phyloP scores from a whole-genome alignment of 2,113 vertebrate species.

The Osmerus mordax region DNA sequence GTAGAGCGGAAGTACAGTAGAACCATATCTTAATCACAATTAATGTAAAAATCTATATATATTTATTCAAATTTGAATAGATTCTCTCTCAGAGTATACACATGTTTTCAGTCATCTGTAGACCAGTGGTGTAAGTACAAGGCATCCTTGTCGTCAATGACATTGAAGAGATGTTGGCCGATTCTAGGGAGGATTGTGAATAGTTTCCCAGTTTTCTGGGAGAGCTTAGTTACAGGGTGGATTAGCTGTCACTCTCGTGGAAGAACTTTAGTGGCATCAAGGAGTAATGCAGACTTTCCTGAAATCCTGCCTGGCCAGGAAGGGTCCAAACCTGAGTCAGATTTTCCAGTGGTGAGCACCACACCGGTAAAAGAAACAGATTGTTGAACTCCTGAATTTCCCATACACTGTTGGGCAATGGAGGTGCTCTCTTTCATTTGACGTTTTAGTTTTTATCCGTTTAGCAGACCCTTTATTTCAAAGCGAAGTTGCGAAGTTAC shows the following conservation, averaged over 20 bases:
- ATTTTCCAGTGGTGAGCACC: conserved; percentile 35
- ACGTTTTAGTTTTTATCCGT: background rate
- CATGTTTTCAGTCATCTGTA: too few relatives aligned
- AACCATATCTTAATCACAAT: too few relatives aligned
- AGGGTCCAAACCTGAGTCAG: conserved; percentile 31
- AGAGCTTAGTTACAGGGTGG: background rate
- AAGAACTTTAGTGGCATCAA: background rate
- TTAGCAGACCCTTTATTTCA: background rate
- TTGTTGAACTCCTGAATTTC: conserved; percentile 28
- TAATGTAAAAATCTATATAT: too few relatives aligned
- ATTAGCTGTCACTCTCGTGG: background rate
- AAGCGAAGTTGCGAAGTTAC: too few relatives aligned
- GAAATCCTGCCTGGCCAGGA: background rate
- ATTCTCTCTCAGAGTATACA: too few relatives aligned
- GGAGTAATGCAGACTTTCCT: conserved; percentile 2
- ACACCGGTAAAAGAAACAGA: conserved; percentile 44
- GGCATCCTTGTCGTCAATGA: too few relatives aligned
- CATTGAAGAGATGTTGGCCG: too few relatives aligned
- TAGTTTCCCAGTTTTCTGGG: too few relatives aligned
- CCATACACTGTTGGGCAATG: conserved; percentile 18
- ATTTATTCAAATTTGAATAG: too few relatives aligned
- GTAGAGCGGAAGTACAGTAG: background rate
- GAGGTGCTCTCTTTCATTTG: background rate
- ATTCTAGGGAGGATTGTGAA: too few relatives aligned
- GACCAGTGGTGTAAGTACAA: too few relatives aligned